These are phyloP conservation scores for Akabosia matsudoensis DNA, from an alignment of 1,140 invertebrate species.

Conservation along the genomic window DNA sequence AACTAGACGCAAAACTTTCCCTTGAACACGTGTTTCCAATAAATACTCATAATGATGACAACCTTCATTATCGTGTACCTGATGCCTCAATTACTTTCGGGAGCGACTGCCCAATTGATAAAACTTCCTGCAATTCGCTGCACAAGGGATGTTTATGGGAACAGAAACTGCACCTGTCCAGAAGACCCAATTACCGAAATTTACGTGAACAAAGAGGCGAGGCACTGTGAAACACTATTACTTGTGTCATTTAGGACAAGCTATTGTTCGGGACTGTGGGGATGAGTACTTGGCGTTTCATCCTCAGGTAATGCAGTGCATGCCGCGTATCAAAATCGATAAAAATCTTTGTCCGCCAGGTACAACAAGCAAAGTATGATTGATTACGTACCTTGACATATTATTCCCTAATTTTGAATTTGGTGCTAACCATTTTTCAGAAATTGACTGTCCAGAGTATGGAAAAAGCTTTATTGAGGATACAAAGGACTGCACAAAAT, in stretches of 20 bases:
- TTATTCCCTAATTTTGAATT: neutral
- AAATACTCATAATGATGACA: too few relatives aligned
- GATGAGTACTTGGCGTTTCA: conserved; percentile 36
- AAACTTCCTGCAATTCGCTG: neutral
- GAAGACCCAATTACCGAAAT: conserved; percentile 35
- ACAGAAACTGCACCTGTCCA: conserved; percentile 30
- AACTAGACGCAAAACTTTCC: too few relatives aligned
- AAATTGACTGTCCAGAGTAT: conserved; percentile 25
- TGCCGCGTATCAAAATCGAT: conserved; percentile 30
- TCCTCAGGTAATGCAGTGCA: conserved; percentile 30
- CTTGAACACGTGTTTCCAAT: too few relatives aligned
- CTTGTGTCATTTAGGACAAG: conserved; percentile 40
- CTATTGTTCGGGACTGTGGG: conserved; percentile 32
- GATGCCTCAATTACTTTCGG: too few relatives aligned
- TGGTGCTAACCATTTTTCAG: conserved; percentile 34
- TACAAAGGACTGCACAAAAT: conserved; percentile 43
- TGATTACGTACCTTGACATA: neutral
- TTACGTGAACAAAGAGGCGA: conserved; percentile 29
- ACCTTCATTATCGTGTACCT: too few relatives aligned
- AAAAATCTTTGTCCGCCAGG: conserved; percentile 33
- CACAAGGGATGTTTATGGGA: neutral
- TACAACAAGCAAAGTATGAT: conserved; percentile 16
- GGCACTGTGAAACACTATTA: conserved; percentile 37
- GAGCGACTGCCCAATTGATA: too few relatives aligned
- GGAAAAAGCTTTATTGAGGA: conserved; percentile 34